Percentiles rank a stretch among this genome's conserved stretches.
These are phyloP conservation scores for Lysiphlebus fabarum DNA, from an alignment of 1,140 invertebrate species.

Conservation along the genomic window DNA sequence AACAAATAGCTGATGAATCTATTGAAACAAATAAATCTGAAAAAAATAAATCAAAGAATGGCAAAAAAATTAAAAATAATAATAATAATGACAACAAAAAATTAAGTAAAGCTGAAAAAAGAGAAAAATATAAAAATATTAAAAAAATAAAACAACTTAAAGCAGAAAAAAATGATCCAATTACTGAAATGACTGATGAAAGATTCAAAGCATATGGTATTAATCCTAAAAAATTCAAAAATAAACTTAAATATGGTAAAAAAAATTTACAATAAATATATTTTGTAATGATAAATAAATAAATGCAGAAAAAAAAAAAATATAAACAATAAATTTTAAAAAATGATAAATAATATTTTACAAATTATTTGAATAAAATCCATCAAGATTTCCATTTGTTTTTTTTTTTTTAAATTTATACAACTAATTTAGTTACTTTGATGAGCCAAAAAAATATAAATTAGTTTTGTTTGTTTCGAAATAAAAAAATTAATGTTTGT, in stretches of 20 bases:
- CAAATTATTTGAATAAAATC: too few species aligned
- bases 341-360: too few species aligned
- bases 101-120: conserved; percentile 3
- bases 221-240: conserved; percentile 86
- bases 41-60: not conserved
- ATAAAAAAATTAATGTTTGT: too few species aligned
- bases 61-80: not conserved
- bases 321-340: too few species aligned
- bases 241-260: conserved; percentile 61
- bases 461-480: too few species aligned
- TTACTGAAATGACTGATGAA: conserved; percentile 65
- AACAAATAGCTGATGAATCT: not conserved
- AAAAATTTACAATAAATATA: too few species aligned
- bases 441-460: too few species aligned
- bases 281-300: too few species aligned
- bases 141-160: conserved; percentile 19
- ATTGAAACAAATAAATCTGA: not conserved
- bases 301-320: too few species aligned
- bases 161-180: conserved; percentile 35
- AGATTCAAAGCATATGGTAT: conserved; percentile 85
- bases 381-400: too few species aligned
- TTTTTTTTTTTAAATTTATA: too few species aligned
- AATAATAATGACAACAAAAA: conserved; percentile 3
- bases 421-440: too few species aligned
- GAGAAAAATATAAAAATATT: conserved; percentile 14